phyloP scores from a whole-genome alignment of 2,888 invertebrate genomes.

The Vesta saturnalis region DNA sequence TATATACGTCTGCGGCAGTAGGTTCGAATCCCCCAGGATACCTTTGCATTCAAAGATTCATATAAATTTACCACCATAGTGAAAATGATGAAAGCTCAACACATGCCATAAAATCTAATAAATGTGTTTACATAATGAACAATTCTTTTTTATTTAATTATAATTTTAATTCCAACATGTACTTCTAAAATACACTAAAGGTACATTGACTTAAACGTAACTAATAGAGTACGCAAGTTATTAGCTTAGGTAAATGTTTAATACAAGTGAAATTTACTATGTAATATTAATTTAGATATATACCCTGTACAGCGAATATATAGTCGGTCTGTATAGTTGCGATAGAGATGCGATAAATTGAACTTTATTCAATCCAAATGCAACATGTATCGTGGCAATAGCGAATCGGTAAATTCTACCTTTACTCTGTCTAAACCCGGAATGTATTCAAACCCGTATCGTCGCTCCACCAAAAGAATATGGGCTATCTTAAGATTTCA shows the following conservation, averaged over 20 bases:
- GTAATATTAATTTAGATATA: neutral
- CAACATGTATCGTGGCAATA: neutral
- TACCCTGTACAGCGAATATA: neutral
- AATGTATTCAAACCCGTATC: neutral
- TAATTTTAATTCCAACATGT: neutral
- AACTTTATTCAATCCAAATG: neutral
- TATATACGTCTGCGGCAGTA: neutral
- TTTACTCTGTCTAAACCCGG: neutral
- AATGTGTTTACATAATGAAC: neutral
- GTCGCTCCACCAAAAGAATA: neutral
- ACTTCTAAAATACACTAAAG: neutral
- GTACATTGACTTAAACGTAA: neutral
- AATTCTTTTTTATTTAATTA: neutral
- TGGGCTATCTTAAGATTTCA: neutral
- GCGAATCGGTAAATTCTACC: neutral
- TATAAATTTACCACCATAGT: neutral
- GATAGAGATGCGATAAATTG: neutral
- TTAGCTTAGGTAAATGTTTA: neutral
- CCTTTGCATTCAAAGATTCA: neutral
- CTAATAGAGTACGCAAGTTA: neutral
- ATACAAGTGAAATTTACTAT: neutral
- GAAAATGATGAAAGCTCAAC: neutral
- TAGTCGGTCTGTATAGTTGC: neutral
- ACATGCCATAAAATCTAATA: neutral
- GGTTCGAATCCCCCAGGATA: neutral